A percentile compares a stretch with the other conserved stretches of the same genome.
Conservation (phyloP, 1,140 invertebrate species). For the Leptinotarsa undecemlineata region DNA sequence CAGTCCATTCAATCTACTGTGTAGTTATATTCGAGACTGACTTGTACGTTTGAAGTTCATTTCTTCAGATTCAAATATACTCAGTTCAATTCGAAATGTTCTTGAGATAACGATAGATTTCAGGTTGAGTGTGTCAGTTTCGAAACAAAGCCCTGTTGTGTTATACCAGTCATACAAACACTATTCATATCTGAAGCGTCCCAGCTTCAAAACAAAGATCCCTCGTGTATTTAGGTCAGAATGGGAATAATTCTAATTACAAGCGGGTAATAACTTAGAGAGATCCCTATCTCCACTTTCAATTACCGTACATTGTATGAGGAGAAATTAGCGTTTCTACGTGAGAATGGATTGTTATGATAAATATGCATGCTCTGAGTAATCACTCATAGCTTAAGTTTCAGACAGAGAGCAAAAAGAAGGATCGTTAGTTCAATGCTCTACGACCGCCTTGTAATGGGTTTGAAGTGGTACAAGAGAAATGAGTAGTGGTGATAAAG, state of each 20-base stretch:
- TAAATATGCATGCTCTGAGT: not conserved
- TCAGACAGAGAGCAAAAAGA: not conserved
- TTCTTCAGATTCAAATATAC: no score
- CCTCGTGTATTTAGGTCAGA: not conserved
- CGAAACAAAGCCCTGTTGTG: no score
- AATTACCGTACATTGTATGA: not conserved
- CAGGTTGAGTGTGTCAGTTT: no score
- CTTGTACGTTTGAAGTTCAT: no score
- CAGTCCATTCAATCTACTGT: no score
- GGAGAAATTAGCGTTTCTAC: not conserved
- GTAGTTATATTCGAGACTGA: no score
- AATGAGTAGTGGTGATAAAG: no score
- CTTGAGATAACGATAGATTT: no score
- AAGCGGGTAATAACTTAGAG: not conserved
- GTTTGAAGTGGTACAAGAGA: no score
- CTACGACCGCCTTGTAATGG: no score
- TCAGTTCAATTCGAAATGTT: no score
- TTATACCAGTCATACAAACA: not conserved
- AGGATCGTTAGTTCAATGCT: no score
- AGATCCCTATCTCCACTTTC: not conserved
- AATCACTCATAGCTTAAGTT: not conserved
- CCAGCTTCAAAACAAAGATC: not conserved
- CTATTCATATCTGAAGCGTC: not conserved
- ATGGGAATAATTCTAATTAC: conserved; percentile 3
- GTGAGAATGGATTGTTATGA: not conserved